Evolutionary conservation across 2,888 invertebrate genomes (phyloP).

Genomic region (Celastrina argiolus): DNA sequence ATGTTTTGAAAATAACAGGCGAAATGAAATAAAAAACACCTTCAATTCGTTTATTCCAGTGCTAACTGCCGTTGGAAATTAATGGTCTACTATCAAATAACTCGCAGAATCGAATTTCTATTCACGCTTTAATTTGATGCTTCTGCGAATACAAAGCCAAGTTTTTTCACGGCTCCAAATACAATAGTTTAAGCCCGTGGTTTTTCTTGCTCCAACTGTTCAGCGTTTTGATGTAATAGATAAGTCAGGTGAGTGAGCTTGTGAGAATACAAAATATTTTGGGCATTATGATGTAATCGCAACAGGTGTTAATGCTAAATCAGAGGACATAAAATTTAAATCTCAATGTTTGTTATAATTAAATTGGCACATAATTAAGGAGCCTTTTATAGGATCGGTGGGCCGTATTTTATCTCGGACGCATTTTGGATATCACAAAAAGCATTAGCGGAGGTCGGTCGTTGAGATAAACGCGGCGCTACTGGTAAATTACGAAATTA

Average conservation of each 20-base stretch:
- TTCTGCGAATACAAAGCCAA: slow-evolving; percentile 12
- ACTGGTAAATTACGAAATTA: slow-evolving; percentile 48
- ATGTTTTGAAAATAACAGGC: not conserved
- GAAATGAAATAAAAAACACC: not conserved
- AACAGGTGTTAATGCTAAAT: not conserved
- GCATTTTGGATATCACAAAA: not conserved
- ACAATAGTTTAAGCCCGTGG: not conserved
- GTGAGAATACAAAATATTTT: not conserved
- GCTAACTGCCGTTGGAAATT: not conserved
- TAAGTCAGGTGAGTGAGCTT: no score
- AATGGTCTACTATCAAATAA: not conserved
- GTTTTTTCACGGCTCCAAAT: not conserved
- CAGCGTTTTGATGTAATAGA: not conserved
- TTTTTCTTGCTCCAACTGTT: not conserved
- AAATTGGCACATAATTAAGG: slow-evolving; percentile 13
- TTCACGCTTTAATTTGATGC: slow-evolving; percentile 14
- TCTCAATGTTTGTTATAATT: not conserved
- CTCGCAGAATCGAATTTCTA: not conserved
- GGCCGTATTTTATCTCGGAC: slow-evolving; percentile 11
- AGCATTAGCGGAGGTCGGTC: slow-evolving; percentile 31
- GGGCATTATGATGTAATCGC: not conserved
- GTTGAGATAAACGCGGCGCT: slow-evolving; percentile 45
- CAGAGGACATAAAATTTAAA: not conserved
- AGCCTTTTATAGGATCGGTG: not conserved
- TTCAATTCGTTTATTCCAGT: not conserved